Percentiles rank a stretch among this genome's conserved stretches.
Conservation (phyloP, 2,888 invertebrate genomes). For the Aporophyla lueneburgensis region DNA sequence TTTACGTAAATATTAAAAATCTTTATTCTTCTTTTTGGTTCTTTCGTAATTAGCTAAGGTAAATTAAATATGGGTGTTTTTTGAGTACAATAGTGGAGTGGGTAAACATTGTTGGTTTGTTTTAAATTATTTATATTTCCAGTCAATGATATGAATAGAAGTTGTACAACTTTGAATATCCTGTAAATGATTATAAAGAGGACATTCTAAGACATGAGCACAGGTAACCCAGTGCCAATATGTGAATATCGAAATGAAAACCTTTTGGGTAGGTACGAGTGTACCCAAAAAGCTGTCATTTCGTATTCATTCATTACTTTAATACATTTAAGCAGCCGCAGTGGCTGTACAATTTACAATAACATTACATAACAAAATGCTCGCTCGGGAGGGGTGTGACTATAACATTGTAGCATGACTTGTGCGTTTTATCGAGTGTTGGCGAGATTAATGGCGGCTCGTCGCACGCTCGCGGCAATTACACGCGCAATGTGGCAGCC, state of each 20-base stretch:
- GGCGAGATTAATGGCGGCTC: conserved; percentile 88
- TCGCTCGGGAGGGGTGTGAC: conserved; percentile 70
- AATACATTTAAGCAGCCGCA: conserved; percentile 51
- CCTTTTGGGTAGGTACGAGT: not conserved
- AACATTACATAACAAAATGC: conserved; percentile 66
- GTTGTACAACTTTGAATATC: not conserved
- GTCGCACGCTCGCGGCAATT: conserved; percentile 86
- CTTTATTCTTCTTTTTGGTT: not conserved
- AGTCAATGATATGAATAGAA: not conserved
- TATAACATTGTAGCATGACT: conserved; percentile 87
- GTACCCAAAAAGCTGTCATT: not conserved
- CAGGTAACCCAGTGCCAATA: not conserved
- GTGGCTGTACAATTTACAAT: conserved; percentile 59
- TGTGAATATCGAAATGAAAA: too few relatives aligned
- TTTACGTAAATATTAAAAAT: conserved; percentile 30
- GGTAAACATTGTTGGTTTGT: not conserved
- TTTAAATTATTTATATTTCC: not conserved
- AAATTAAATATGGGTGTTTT: not conserved
- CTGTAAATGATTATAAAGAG: not conserved
- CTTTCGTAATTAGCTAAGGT: conserved; percentile 12
- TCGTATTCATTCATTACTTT: conserved; percentile 47
- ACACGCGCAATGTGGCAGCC: conserved; percentile 88
- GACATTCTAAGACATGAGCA: not conserved
- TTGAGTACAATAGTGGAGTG: not conserved
- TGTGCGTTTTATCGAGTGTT: conserved; percentile 89